Base-by-base conservation (phyloP, 2,797 vertebrate species). In the Tapirus indicus region DNA sequence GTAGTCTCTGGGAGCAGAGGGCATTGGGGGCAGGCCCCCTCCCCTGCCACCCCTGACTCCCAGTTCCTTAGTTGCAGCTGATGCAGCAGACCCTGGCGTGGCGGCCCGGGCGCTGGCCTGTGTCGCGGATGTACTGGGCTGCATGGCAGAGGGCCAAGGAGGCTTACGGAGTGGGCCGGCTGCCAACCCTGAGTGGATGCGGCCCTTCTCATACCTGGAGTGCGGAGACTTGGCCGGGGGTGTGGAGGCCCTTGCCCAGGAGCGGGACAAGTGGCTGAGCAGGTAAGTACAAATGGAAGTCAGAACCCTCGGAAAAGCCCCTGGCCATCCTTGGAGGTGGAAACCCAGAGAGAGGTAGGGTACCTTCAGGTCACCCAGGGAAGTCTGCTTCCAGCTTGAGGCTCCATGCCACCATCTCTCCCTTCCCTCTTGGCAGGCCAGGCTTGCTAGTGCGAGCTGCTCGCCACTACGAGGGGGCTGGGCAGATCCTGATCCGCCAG, bases 391-490 rank as follows among this genome's bases (percentile, higher is more conserved):
- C 23, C 29, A 54, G 74, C 44, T n/a, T 18, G 16, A 4, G 41
- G 25, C 58, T 97, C 56, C 87, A n/a, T 25, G 6, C 6, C 13
- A 0, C 79, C 6, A 1, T 25, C 21, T 41, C 29, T 75, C 47
- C 11, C 71, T 64, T 23, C 44, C 62, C 4, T 93, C 69, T 47
- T 41, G 58, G 5, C 97, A 99, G 99, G 94, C 99, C 99, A 0
- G 99, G 99, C 90, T 98, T 99, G 96, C 98, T 99, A 96, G 99
- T 99, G 27, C 99, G 99, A 77, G 99, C 99, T 0, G 99, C 99
- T 38, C 99, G 99, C 25, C 99, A 99, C 97, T 99, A 99, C 0
- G 99, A 99, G 86, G 99, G 99, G 1, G 99, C 99, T 0, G 99
- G 99, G 54, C 99, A 99, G 98, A 99, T 99, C 95, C 98, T 99